phyloP scores from a whole-genome alignment of 2,797 vertebrate genomes.

The Peromyscus melanophrys region DNA sequence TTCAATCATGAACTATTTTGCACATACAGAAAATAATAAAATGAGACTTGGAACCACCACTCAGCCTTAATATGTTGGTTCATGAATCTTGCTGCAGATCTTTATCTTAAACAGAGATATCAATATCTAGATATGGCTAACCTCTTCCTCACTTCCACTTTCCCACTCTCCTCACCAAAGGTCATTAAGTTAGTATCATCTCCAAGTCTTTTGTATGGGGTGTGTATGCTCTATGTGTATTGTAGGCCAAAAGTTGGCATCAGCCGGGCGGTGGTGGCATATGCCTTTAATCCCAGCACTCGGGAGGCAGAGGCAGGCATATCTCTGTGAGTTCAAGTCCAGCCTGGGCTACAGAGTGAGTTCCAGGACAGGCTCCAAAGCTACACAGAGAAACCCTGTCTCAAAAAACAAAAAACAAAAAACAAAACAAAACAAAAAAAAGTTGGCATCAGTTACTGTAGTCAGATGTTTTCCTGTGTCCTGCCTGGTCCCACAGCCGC shows the following conservation, averaged over 20 bases:
- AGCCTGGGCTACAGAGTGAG: too few species aligned
- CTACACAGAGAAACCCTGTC: too few species aligned
- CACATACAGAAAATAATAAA: conserved; percentile 15
- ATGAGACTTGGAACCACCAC: background rate
- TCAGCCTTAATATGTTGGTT: conserved; percentile 16
- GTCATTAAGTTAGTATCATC: background rate
- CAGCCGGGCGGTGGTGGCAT: too few species aligned
- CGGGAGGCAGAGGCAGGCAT: too few species aligned
- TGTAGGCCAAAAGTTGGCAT: background rate
- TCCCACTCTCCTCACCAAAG: background rate
- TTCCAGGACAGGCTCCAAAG: too few species aligned
- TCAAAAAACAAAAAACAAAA: too few species aligned
- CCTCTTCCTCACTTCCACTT: too few species aligned
- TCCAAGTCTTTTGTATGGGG: background rate
- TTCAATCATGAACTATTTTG: background rate
- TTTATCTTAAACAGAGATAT: background rate
- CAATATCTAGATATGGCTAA: background rate
- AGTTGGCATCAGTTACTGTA: background rate
- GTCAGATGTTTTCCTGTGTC: too few species aligned
- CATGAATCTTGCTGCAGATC: background rate
- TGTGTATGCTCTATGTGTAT: background rate
- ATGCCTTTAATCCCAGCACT: too few species aligned
- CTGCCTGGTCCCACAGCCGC: too few species aligned
- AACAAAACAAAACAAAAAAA: background rate
- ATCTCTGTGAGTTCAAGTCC: too few species aligned